phyloP scores from a whole-genome alignment of 2,113 vertebrate genomes.

The Mesitornis unicolor region DNA sequence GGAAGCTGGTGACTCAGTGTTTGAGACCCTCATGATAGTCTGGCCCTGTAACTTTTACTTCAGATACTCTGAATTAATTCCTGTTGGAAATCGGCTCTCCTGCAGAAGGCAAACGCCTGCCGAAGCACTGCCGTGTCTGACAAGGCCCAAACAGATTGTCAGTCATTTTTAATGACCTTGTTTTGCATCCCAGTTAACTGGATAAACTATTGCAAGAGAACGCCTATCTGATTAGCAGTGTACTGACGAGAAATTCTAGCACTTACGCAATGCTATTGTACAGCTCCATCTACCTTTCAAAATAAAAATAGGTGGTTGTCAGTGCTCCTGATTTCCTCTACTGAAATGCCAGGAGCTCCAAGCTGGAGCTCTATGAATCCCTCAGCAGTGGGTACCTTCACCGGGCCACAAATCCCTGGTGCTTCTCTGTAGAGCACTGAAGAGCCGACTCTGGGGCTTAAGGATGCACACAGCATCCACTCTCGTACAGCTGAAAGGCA shows the following conservation, averaged over 20 bases:
- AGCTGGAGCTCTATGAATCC: not conserved
- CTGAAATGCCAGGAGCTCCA: not conserved
- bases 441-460: not conserved
- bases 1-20: not conserved
- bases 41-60: not conserved
- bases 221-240: not conserved
- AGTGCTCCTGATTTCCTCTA: not conserved
- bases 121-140: fast-evolving
- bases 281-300: not conserved
- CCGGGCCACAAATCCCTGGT: not conserved
- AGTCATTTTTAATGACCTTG: not conserved
- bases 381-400: not conserved
- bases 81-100: not conserved
- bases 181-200: not conserved
- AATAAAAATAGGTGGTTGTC: not conserved
- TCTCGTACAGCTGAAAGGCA: not conserved
- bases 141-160: not conserved
- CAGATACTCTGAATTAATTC: not conserved
- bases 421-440: not conserved
- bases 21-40: fast-evolving
- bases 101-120: not conserved
- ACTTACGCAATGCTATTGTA: not conserved
- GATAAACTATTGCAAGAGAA: not conserved
- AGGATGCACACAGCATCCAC: fast-evolving
- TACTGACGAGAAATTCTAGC: too few species aligned